Evolutionary conservation across 2,888 invertebrate species (phyloP), one percentile per base, ranked within the genome.

Genomic region (Geophilus truncorum): DNA sequence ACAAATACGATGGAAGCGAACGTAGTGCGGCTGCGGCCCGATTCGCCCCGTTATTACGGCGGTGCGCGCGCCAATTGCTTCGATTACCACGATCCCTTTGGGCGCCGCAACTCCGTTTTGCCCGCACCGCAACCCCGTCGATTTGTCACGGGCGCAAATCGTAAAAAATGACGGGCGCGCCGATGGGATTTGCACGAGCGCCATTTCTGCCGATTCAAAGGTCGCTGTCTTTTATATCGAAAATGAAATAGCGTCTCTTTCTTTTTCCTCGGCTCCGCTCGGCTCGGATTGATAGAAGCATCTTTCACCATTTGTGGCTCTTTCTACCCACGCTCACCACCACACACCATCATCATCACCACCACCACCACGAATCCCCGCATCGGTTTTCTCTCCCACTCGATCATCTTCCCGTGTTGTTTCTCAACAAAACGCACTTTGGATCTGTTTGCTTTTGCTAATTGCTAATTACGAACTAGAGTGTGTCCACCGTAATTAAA

Each of bases 1-100:
- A 57, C 57, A 57, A 57, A 57, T 57, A 57, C 57, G 57, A 15
- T n/a, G n/a, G 57, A 7, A 21, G 57, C 57, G 57, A 18, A 9
- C 57, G n/a, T n/a, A n/a, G n/a, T n/a, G n/a, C n/a, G n/a, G n/a
- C n/a, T n/a, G n/a, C n/a, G n/a, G n/a, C n/a, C n/a, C n/a, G n/a
- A n/a, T n/a, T n/a, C n/a, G n/a, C n/a, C n/a, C n/a, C n/a, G n/a
- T n/a, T n/a, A n/a, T n/a, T 57, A n/a, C 57, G 18, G n/a, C 57
- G 57, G 57, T n/a, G n/a, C 57, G 18, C 57, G 57, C 57, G 57
- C 57, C 57, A 57, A 57, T 57, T 57, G 57, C 57, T 57, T 57
- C 57, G 57, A 57, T 57, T 57, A 57, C 57, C 18, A n/a, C 21
- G 57, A 57, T 57, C 57, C 57, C 57, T 57, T 57, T 21, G 57